phyloP scores from a whole-genome alignment of 2,797 vertebrate genomes.

The Acomys russatus region DNA sequence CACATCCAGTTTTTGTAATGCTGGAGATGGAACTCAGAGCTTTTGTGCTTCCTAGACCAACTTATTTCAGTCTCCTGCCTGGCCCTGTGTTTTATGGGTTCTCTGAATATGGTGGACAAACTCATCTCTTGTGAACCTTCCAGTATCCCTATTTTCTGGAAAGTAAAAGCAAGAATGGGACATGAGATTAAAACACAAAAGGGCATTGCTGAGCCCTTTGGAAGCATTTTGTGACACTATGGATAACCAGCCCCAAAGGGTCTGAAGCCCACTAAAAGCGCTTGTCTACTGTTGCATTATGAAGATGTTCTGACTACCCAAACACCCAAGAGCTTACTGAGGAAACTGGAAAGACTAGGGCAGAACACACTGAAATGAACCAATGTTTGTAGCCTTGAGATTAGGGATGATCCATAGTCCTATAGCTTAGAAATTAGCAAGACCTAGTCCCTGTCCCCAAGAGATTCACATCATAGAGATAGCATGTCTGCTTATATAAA shows the following conservation, averaged over 20 bases:
- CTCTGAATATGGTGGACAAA: neutral
- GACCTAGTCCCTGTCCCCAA: neutral
- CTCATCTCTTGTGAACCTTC: neutral
- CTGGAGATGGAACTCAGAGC: neutral
- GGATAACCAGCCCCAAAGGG: neutral
- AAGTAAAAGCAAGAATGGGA: neutral
- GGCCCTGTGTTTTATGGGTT: neutral
- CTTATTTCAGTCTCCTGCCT: neutral
- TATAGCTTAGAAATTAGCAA: conserved; percentile 17
- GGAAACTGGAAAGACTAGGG: neutral
- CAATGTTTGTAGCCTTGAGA: neutral
- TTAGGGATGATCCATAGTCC: neutral
- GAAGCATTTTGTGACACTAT: neutral
- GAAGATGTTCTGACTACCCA: neutral
- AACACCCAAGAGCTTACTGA: neutral
- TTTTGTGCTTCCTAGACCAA: neutral
- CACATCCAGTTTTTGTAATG: neutral
- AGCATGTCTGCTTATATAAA: neutral
- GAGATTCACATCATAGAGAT: neutral
- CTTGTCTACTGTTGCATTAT: neutral
- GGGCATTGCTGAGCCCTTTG: neutral
- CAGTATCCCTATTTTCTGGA: neutral
- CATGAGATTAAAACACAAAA: neutral
- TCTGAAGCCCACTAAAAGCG: neutral
- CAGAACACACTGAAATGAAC: neutral